Percentiles rank a stretch among this genome's conserved stretches.
Conservation (phyloP, 2,888 invertebrate genomes). For the Drosophila anomalata region DNA sequence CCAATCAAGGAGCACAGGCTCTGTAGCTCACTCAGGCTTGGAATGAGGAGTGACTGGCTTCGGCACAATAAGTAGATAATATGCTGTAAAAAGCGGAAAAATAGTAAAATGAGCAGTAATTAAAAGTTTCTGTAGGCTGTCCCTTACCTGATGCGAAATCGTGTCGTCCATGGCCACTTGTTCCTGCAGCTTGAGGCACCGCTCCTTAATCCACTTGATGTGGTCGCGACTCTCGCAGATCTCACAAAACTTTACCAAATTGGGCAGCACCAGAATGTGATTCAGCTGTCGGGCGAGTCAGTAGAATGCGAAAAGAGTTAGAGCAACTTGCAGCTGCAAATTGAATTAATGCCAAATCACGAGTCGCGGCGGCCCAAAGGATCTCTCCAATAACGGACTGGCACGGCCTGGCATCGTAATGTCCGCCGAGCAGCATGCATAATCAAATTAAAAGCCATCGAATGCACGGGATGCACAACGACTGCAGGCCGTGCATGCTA, state of each 20-base stretch:
- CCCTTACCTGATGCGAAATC: slow-evolving; percentile 87
- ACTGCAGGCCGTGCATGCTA: slow-evolving; percentile 30
- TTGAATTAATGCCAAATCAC: slow-evolving; percentile 43
- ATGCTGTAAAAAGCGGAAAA: slow-evolving; percentile 70
- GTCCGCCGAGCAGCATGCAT: slow-evolving; percentile 32
- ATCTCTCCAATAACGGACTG: slow-evolving; percentile 41
- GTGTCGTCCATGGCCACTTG: slow-evolving; percentile 90
- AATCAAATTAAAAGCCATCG: slow-evolving; percentile 54
- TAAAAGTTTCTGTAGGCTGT: background rate
- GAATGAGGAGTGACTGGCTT: slow-evolving; percentile 83
- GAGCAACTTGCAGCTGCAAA: slow-evolving; percentile 47
- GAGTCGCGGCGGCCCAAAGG: slow-evolving; percentile 27
- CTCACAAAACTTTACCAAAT: slow-evolving; percentile 90
- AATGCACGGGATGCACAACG: slow-evolving; percentile 12
- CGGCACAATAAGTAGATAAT: slow-evolving; percentile 84
- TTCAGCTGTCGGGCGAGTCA: slow-evolving; percentile 74
- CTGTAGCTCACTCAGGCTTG: slow-evolving; percentile 82
- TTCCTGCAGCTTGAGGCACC: slow-evolving; percentile 87
- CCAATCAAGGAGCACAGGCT: slow-evolving; percentile 82
- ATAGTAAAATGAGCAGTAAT: background rate
- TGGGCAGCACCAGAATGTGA: slow-evolving; percentile 86
- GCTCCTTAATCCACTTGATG: slow-evolving; percentile 91
- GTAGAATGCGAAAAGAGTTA: slow-evolving; percentile 25
- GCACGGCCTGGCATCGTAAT: slow-evolving; percentile 25
- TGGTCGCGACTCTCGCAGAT: slow-evolving; percentile 90